Evolutionary conservation across 2,113 vertebrate genomes (phyloP), one percentile per base, ranked within the genome.

Genomic region (Phrynosoma blainvillii): DNA sequence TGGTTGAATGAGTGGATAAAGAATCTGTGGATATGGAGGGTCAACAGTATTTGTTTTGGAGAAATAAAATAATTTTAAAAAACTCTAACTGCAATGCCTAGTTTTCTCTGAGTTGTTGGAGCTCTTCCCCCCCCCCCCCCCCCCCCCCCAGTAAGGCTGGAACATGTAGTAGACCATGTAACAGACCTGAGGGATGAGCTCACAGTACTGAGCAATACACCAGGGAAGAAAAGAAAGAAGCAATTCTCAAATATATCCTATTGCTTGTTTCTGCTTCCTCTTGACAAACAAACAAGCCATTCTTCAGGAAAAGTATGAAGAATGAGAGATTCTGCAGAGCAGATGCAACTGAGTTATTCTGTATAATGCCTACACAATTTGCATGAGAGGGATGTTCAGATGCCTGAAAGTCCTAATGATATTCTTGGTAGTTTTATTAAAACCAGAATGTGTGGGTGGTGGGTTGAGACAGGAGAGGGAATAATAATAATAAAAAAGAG

Each of bases 191-290:
- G 7, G 30, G 18, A 16, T 30, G 88, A 73, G 11, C 84, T 90
- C 92, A 85, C 86, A 65, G n/a, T 86, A 84, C 87, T 82, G 8
- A 86, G 42, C 11, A 59, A 59, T 14, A 18, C 76, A 52, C 47
- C 27, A 89, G n/a, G 92, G 92, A 77, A 47, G 11, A 13, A 87
- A 82, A 89, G 89, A 89, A 90, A 85, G 0, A 9, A 25, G 7
- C 87, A 52, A 27, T 11, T 88, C 10, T 81, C 8, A 13, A 66
- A 84, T 75, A 21, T 36, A 65, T 91, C 68, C 11, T 30, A 42
- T 62, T 62, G 47, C 30, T 27, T 52, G 77, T 52, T 79, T 42
- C 23, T 78, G 93, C 89, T 75, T 62, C 52, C 70, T 75, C 54
- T 27, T 82, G 20, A 36, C 56, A 32, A 36, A 27, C 16, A 59